Conservation (phyloP, 1,140 invertebrate genomes). For the Pectinophora gossypiella region DNA sequence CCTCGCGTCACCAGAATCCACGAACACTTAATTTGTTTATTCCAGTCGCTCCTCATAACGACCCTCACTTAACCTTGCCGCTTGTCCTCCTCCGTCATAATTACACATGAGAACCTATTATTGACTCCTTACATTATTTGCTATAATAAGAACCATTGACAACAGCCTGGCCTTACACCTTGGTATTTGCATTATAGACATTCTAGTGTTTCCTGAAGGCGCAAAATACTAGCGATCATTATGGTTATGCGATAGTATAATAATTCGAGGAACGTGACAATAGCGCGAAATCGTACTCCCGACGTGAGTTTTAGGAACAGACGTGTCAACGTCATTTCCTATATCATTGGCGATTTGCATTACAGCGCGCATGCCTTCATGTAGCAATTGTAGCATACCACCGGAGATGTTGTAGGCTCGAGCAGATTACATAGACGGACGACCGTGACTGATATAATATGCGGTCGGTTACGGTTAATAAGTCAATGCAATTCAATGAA, state of each 20-base stretch:
- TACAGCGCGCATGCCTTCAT: neutral
- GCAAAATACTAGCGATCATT: constrained; percentile 8
- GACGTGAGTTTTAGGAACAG: constrained; percentile 31
- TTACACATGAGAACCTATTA: constrained; percentile 10
- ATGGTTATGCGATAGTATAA: constrained; percentile 19
- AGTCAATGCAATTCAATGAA: neutral
- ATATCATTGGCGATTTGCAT: constrained; percentile 14
- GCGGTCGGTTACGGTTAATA: neutral
- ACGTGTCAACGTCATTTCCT: constrained; percentile 29
- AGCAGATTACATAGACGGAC: neutral
- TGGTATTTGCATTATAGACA: constrained; percentile 17
- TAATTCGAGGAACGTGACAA: constrained; percentile 51
- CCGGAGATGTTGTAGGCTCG: neutral
- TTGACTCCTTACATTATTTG: constrained; percentile 16
- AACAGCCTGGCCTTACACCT: neutral
- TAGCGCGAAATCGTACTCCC: constrained; percentile 28
- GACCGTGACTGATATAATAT: neutral
- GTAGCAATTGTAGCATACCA: neutral
- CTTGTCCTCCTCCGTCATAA: constrained; percentile 14
- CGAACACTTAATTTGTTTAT: constrained; percentile 19
- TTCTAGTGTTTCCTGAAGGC: constrained; percentile 19
- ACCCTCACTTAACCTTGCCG: constrained; percentile 23
- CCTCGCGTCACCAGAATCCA: neutral
- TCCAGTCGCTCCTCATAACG: constrained; percentile 17
- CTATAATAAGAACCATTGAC: constrained; percentile 12